phyloP scores from a whole-genome alignment of 2,888 invertebrate genomes.

The Zonitis immaculata region DNA sequence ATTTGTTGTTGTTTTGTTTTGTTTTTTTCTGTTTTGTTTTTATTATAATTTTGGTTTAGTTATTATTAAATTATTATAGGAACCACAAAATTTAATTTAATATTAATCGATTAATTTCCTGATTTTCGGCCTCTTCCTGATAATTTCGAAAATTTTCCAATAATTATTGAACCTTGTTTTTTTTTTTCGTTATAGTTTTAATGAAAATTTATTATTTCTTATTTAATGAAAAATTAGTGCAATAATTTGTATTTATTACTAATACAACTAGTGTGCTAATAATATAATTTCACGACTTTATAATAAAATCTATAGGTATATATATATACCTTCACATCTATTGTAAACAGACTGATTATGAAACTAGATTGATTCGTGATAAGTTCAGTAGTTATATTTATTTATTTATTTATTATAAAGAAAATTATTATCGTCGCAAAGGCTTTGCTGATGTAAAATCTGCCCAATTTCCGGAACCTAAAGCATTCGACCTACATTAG shows the following conservation, averaged over 20 bases:
- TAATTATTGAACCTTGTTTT: background rate
- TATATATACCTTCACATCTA: too few species aligned
- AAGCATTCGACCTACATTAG: too few species aligned
- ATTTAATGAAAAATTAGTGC: constrained; percentile 1
- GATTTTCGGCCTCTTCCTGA: too few species aligned
- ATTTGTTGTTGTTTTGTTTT: too few species aligned
- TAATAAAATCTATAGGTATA: constrained; percentile 14
- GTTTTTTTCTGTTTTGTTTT: too few species aligned
- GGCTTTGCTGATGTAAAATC: constrained; percentile 22
- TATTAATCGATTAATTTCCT: background rate
- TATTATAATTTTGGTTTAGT: too few species aligned
- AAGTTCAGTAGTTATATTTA: constrained; percentile 15
- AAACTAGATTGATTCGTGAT: constrained; percentile 20
- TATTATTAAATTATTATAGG: too few species aligned
- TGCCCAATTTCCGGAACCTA: constrained; percentile 22
- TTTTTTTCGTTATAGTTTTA: background rate
- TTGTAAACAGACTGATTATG: constrained; percentile 10
- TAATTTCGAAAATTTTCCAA: background rate
- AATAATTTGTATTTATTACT: constrained; percentile 15
- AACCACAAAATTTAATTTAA: background rate
- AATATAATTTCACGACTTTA: constrained; percentile 14
- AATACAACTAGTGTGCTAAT: constrained; percentile 13
- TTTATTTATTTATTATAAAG: constrained; percentile 5
- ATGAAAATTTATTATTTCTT: constrained; percentile 11
- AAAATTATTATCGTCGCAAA: too few species aligned